A percentile compares a stretch with the other conserved stretches of the same genome.
These are phyloP conservation scores for Silurus glanis DNA, from an alignment of 2,113 vertebrate genomes.

Conservation along the genomic window DNA sequence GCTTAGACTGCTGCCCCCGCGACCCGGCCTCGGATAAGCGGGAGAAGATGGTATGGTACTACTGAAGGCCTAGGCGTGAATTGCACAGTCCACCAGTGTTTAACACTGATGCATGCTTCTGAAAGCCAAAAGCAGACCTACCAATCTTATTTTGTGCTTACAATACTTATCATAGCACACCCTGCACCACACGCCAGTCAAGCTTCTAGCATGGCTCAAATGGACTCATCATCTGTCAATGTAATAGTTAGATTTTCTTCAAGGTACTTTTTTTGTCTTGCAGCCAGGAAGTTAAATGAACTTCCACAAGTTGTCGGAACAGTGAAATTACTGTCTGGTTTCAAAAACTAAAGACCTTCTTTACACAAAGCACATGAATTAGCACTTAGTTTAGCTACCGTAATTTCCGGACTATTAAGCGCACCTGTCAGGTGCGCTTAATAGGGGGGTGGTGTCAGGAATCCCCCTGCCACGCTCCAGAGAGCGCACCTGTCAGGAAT, in stretches of 20 bases:
- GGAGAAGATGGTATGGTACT: too few species aligned
- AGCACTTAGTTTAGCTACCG: too few species aligned
- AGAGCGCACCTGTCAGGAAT: too few species aligned
- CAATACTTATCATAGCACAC: background rate
- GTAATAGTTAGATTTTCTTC: background rate
- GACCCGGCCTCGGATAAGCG: too few species aligned
- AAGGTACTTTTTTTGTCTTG: background rate
- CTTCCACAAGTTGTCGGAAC: background rate
- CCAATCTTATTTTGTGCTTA: background rate
- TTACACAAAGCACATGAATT: too few species aligned
- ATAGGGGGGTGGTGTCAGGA: too few species aligned
- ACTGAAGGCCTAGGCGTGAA: too few species aligned
- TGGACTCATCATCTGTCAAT: background rate
- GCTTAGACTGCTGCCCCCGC: too few species aligned
- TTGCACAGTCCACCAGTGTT: too few species aligned
- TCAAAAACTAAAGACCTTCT: background rate
- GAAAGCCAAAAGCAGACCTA: background rate
- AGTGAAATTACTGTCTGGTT: background rate
- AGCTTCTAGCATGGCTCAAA: background rate
- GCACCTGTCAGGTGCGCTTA: too few species aligned
- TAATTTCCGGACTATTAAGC: too few species aligned
- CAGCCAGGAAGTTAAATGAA: background rate
- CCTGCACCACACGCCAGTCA: background rate
- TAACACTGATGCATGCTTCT: background rate
- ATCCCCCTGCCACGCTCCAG: too few species aligned